phyloP scores from a whole-genome alignment of 37 sponge, comb jelly and placozoan genomes.

The Agelas oroides region DNA sequence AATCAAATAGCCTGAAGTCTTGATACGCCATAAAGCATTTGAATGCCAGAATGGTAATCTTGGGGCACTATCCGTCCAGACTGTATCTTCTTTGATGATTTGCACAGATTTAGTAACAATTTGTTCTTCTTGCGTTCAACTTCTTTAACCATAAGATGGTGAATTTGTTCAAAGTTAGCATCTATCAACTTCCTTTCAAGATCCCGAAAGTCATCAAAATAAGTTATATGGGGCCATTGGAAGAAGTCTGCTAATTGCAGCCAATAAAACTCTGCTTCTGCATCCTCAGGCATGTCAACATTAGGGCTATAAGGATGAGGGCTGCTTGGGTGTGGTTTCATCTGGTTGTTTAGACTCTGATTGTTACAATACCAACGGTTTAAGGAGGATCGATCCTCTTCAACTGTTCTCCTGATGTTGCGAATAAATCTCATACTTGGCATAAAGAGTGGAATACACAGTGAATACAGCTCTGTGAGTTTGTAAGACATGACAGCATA shows the following conservation, averaged over 20 bases:
- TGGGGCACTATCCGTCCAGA: conserved; percentile 10
- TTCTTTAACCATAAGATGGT: conserved; percentile 35
- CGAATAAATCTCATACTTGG: conserved; percentile 35
- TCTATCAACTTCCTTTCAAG: conserved; percentile 32
- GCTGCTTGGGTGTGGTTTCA: conserved; percentile 32
- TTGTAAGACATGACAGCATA: conserved; percentile 35
- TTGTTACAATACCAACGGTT: conserved; percentile 18
- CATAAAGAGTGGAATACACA: conserved; percentile 46
- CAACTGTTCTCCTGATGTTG: background rate
- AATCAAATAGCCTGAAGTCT: conserved; percentile 46
- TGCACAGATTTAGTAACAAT: conserved; percentile 45
- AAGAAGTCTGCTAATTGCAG: conserved; percentile 55
- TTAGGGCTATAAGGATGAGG: conserved; percentile 49
- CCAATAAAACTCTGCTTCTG: conserved; percentile 59
- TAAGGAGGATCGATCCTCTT: conserved; percentile 12
- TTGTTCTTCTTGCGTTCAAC: background rate
- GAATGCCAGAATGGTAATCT: conserved; percentile 15
- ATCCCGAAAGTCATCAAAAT: conserved; percentile 49
- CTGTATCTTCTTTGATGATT: conserved; percentile 8
- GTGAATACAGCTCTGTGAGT: conserved; percentile 41
- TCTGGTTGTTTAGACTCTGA: background rate
- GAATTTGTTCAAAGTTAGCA: conserved; percentile 32
- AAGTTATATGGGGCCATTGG: conserved; percentile 44
- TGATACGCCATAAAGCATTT: conserved; percentile 27
- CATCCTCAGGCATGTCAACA: conserved; percentile 1